These are phyloP conservation scores for Balanococcus diminutus DNA, from an alignment of 2,888 invertebrate genomes.

Conservation along the genomic window DNA sequence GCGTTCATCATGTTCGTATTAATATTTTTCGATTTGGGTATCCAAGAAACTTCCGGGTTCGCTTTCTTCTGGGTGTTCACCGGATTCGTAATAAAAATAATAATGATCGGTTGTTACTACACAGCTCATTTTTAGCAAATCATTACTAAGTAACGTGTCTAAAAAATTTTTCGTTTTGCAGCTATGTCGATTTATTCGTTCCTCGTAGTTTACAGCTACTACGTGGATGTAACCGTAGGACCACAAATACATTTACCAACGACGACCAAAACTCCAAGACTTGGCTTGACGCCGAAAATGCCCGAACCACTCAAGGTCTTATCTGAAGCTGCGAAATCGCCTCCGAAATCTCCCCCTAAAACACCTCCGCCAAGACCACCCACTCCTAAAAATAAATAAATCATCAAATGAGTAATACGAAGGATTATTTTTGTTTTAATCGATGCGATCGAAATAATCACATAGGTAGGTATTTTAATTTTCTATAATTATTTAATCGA, in stretches of 20 bases:
- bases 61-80: background rate
- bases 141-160: background rate
- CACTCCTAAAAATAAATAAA: background rate
- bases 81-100: background rate
- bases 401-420: too few species aligned
- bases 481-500: too few species aligned
- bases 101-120: background rate
- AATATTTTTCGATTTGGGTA: constrained; percentile 1
- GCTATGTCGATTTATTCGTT: background rate
- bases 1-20: background rate
- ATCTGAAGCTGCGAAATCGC: background rate
- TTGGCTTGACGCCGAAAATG: background rate
- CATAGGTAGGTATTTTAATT: too few species aligned
- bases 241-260: background rate
- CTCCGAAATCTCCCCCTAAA: background rate
- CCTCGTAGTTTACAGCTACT: background rate
- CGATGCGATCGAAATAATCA: too few species aligned
- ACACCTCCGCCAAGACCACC: background rate
- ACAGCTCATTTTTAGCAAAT: background rate
- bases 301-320: too few species aligned
- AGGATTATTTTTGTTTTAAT: too few species aligned
- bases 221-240: background rate
- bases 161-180: background rate
- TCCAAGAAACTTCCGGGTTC: background rate
- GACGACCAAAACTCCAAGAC: background rate